Evolutionary conservation across 2,113 vertebrate species (phyloP).

Genomic region (Sphaerodactylus townsendi): DNA sequence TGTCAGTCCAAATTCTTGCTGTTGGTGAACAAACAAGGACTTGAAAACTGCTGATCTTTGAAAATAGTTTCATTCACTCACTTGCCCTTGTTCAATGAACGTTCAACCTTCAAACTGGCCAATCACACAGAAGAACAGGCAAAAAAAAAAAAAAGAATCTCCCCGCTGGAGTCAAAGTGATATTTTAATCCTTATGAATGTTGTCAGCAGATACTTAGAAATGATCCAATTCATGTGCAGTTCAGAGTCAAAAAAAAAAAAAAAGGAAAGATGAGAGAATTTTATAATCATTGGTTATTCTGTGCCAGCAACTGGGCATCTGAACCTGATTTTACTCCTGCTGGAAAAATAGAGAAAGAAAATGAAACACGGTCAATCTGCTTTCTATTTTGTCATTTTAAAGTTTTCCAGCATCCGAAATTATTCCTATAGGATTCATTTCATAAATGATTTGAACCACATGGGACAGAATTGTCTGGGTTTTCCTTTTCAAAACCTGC

Average conservation of each 20-base stretch:
- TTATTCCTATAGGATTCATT: slow-evolving; percentile 67
- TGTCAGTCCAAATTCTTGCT: not conserved
- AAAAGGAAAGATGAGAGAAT: not conserved
- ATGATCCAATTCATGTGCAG: slow-evolving; percentile 29
- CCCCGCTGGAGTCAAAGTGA: slow-evolving; percentile 47
- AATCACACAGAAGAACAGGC: slow-evolving; percentile 34
- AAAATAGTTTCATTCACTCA: slow-evolving; percentile 39
- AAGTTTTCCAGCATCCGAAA: slow-evolving; percentile 66
- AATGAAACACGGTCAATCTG: slow-evolving; percentile 54
- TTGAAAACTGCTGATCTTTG: slow-evolving; percentile 25
- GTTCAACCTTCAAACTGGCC: slow-evolving; percentile 52
- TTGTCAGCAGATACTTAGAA: slow-evolving; percentile 49
- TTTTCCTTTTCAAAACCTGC: slow-evolving; percentile 57
- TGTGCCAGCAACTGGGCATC: slow-evolving; percentile 26
- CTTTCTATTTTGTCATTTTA: slow-evolving; percentile 64
- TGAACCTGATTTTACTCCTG: not conserved
- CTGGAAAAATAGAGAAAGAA: slow-evolving; percentile 16
- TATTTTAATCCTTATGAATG: slow-evolving; percentile 53
- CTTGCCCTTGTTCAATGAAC: slow-evolving; percentile 20
- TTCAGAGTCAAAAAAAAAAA: not conserved
- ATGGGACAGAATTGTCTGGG: slow-evolving; percentile 51
- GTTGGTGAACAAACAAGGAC: slow-evolving; percentile 7
- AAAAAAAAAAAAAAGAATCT: slow-evolving; percentile 28
- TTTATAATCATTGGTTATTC: slow-evolving; percentile 21
- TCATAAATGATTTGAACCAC: slow-evolving; percentile 60